These are phyloP conservation scores for Melanerpes aurifrons DNA, from an alignment of 2,113 vertebrate species.

Conservation along the genomic window DNA sequence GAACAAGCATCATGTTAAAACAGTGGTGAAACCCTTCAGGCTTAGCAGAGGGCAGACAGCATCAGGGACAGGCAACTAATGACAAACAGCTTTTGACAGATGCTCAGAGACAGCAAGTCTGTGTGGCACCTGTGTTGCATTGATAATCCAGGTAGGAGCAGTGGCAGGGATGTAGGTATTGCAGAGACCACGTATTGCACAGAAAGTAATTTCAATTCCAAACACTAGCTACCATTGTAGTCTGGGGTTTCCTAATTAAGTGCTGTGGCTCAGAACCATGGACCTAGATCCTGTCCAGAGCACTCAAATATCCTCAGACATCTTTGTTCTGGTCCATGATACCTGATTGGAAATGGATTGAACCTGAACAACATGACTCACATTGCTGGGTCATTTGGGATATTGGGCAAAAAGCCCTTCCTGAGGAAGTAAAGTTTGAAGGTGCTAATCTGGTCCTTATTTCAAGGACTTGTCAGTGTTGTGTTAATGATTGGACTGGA, in stretches of 20 bases:
- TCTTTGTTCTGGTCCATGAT: not conserved
- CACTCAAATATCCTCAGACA: not conserved
- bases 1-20: accelerated
- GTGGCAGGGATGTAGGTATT: not conserved
- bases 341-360: accelerated
- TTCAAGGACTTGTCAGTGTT: too few relatives aligned
- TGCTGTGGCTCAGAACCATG: not conserved
- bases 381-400: not conserved
- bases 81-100: not conserved
- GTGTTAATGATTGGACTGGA: too few relatives aligned
- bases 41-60: not conserved
- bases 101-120: not conserved
- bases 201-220: not conserved
- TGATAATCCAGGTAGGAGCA: not conserved
- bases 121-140: accelerated
- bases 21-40: accelerated
- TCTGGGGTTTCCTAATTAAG: not conserved
- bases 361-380: not conserved
- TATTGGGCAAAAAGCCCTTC: not conserved
- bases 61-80: not conserved
- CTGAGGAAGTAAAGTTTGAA: not conserved
- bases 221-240: not conserved
- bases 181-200: accelerated
- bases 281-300: not conserved
- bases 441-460: not conserved